Conservation (phyloP, 2,888 invertebrate genomes). For the Osmoderma eremita region DNA sequence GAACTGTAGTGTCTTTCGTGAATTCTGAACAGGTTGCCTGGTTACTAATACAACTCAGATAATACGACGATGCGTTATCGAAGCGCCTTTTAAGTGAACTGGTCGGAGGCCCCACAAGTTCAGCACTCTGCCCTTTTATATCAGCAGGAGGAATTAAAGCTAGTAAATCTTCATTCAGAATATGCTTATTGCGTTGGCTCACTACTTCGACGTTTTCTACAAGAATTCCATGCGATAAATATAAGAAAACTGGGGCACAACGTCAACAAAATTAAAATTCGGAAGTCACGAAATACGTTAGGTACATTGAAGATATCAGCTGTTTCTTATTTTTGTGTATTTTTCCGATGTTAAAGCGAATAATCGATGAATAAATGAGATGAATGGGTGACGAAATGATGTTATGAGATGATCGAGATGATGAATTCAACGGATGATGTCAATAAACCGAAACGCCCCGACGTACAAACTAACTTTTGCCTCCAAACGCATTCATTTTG, state of each 20-base stretch:
- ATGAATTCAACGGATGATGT: conserved; percentile 24
- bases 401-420: conserved; percentile 14
- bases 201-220: neutral
- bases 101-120: neutral
- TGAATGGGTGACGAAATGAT: conserved; percentile 31
- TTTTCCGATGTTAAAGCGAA: neutral
- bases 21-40: conserved; percentile 12
- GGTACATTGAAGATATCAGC: conserved; percentile 17
- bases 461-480: conserved; percentile 26
- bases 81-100: conserved; percentile 1
- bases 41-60: conserved; percentile 12
- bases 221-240: conserved; percentile 3
- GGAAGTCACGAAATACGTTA: conserved; percentile 15
- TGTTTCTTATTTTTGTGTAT: conserved; percentile 25
- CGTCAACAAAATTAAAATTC: neutral
- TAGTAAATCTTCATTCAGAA: conserved; percentile 19
- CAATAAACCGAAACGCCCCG: conserved; percentile 33
- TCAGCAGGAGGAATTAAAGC: conserved; percentile 26
- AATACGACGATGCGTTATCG: conserved; percentile 10
- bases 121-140: neutral
- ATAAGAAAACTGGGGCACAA: neutral
- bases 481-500: conserved; percentile 32
- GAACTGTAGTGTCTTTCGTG: neutral
- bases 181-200: conserved; percentile 12
- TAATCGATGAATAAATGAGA: conserved; percentile 27